Evolutionary conservation across 2,113 vertebrate genomes (phyloP).

Genomic region (Malurus alboscapulatus): DNA sequence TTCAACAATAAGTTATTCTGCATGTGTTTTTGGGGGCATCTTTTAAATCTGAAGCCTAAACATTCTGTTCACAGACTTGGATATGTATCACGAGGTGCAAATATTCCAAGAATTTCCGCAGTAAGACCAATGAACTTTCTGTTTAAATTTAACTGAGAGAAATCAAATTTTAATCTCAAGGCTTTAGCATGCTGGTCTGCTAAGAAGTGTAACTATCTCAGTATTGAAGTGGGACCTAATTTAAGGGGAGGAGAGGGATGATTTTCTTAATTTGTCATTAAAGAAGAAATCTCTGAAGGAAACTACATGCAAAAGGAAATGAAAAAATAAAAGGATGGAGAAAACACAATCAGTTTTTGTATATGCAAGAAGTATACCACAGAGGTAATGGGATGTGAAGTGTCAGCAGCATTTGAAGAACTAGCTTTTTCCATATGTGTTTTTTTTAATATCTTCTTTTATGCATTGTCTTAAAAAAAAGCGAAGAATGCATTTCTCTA

Average conservation of each 20-base stretch:
- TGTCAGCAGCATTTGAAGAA: not conserved
- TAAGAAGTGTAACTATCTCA: not conserved
- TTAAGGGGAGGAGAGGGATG: not conserved
- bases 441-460: not conserved
- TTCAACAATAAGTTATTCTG: not conserved
- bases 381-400: not conserved
- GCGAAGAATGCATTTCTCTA: not conserved
- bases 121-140: not conserved
- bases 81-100: conserved; percentile 18
- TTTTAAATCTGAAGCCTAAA: not conserved
- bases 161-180: not conserved
- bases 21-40: not conserved
- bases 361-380: not conserved
- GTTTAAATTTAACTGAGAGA: not conserved
- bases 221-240: not conserved
- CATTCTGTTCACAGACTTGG: not conserved
- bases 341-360: not conserved
- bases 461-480: not conserved
- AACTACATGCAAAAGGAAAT: not conserved
- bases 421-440: not conserved
- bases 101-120: conserved; percentile 60
- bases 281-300: not conserved
- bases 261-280: not conserved
- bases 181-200: not conserved
- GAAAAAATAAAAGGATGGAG: not conserved